These are phyloP conservation scores for Dendrocopos noguchii DNA, from an alignment of 2,113 vertebrate genomes.

Conservation along the genomic window DNA sequence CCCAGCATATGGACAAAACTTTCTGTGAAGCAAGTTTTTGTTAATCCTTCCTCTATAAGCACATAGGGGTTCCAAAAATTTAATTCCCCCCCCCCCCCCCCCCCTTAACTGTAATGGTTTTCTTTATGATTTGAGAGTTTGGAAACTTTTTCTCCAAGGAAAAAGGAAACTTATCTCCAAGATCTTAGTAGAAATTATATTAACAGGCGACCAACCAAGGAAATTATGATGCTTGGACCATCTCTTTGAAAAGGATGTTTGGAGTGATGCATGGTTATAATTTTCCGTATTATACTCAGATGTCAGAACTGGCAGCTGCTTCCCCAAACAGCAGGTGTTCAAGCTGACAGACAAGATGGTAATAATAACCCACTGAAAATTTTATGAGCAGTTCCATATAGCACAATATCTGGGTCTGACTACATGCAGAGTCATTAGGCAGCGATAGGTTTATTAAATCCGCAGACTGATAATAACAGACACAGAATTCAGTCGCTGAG, in stretches of 20 bases:
- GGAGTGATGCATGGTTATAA: conserved; percentile 53
- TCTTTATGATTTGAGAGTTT: conserved; percentile 7
- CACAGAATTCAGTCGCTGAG: background rate
- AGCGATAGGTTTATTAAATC: conserved; percentile 20
- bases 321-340: conserved; percentile 56
- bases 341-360: conserved; percentile 36
- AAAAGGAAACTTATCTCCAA: conserved; percentile 59
- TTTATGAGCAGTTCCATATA: background rate
- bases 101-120: background rate
- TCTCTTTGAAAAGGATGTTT: conserved; percentile 58
- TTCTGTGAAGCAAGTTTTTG: background rate
- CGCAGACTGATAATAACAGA: background rate
- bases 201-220: conserved; percentile 59
- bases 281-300: conserved; percentile 53
- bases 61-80: background rate
- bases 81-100: background rate
- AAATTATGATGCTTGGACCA: conserved; percentile 70
- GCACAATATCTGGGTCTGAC: background rate
- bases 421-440: background rate
- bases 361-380: background rate
- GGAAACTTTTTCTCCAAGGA: conserved; percentile 47
- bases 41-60: background rate
- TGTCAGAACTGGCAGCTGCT: conserved; percentile 63
- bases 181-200: conserved; percentile 49
- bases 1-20: background rate